These are phyloP conservation scores for Lutraria lutraria DNA, from an alignment of 2,888 invertebrate species.

Conservation along the genomic window DNA sequence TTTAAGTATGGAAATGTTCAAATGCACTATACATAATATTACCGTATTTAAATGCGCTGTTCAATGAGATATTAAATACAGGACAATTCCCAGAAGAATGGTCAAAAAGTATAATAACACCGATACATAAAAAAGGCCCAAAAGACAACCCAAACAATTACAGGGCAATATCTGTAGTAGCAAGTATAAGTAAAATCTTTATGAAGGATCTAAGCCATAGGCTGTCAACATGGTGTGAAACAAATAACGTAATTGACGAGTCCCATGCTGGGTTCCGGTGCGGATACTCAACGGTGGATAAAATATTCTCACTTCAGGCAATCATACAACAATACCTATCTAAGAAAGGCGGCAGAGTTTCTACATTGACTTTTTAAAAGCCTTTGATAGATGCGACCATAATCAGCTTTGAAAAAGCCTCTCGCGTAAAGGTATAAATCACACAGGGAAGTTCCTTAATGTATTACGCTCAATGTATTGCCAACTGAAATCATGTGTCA, in stretches of 20 bases:
- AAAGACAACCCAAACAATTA: conserved; percentile 45
- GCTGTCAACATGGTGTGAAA: conserved; percentile 37
- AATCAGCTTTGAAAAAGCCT: no score
- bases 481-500: no score
- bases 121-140: conserved; percentile 48
- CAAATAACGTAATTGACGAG: neutral
- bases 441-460: no score
- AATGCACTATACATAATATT: conserved; percentile 23
- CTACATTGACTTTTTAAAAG: no score
- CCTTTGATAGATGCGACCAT: no score
- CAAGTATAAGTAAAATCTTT: conserved; percentile 47
- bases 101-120: conserved; percentile 41
- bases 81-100: conserved; percentile 35
- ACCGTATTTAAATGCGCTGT: conserved; percentile 35
- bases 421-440: no score
- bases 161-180: conserved; percentile 41
- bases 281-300: neutral
- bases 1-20: conserved; percentile 37
- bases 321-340: no score
- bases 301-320: conserved; percentile 40
- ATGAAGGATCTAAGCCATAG: conserved; percentile 25
- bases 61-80: conserved; percentile 38
- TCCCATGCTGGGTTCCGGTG: no score
- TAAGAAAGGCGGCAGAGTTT: no score
- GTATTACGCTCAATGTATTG: no score